Evolutionary conservation across 2,113 vertebrate genomes (phyloP).

Genomic region (Narcine bancroftii): DNA sequence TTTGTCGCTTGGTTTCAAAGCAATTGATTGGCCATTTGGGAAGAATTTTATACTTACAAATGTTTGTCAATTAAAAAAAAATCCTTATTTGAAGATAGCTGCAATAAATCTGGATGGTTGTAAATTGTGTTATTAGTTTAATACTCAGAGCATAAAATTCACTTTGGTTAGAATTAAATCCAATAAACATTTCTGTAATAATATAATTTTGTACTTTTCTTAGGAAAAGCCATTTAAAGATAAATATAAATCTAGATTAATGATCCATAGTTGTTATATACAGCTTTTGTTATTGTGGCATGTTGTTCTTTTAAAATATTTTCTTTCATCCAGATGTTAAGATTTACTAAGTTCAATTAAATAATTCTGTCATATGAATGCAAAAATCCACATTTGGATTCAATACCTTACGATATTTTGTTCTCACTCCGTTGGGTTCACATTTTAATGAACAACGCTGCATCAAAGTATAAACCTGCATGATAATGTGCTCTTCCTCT

Average conservation of each 20-base stretch:
- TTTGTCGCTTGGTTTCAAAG: not conserved
- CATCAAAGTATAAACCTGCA: too few species aligned
- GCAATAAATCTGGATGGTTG: not conserved
- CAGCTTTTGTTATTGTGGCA: not conserved
- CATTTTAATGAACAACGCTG: too few species aligned
- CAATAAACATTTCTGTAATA: not conserved
- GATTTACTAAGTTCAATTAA: not conserved
- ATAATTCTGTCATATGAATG: not conserved
- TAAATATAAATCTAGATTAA: not conserved
- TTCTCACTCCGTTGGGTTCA: not conserved
- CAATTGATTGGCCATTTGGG: not conserved
- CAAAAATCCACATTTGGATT: not conserved
- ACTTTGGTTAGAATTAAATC: not conserved
- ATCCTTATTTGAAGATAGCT: not conserved
- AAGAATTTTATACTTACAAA: not conserved
- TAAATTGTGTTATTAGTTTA: not conserved
- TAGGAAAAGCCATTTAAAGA: not conserved
- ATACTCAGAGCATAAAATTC: not conserved
- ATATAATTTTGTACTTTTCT: not conserved
- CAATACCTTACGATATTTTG: not conserved
- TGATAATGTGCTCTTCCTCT: too few species aligned
- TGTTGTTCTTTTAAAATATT: not conserved
- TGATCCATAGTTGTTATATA: not conserved
- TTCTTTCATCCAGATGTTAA: not conserved
- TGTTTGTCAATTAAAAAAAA: not conserved